Evolutionary conservation across 2,888 invertebrate genomes (phyloP).

Genomic region (Stictocephala bisonia): DNA sequence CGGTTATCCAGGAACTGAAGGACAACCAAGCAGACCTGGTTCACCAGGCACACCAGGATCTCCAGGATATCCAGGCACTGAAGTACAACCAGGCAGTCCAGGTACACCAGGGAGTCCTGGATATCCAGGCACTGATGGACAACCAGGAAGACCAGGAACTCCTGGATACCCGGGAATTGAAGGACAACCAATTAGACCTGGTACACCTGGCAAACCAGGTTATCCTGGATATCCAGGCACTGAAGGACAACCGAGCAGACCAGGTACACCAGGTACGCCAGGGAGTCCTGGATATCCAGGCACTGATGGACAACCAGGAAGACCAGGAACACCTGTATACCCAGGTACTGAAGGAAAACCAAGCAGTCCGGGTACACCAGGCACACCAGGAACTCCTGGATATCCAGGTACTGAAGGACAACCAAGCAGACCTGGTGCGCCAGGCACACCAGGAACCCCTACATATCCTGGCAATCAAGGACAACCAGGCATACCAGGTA

Average conservation of each 20-base stretch:
- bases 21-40: constrained; percentile 61
- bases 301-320: constrained; percentile 59
- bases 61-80: constrained; percentile 59
- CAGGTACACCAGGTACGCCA: constrained; percentile 54
- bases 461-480: constrained; percentile 56
- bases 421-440: constrained; percentile 58
- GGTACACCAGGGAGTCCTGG: constrained; percentile 65
- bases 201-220: constrained; percentile 52
- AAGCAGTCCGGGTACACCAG: constrained; percentile 53
- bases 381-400: constrained; percentile 57
- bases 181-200: constrained; percentile 52
- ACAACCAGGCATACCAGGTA: constrained; percentile 51
- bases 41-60: constrained; percentile 44
- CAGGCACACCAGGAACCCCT: constrained; percentile 63
- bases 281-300: constrained; percentile 57
- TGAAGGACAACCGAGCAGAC: constrained; percentile 61
- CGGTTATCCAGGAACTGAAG: constrained; percentile 42
- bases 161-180: constrained; percentile 61
- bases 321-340: constrained; percentile 29
- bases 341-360: constrained; percentile 42
- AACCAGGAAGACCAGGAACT: constrained; percentile 58
- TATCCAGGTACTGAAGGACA: constrained; percentile 53
- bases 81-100: constrained; percentile 54
- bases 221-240: constrained; percentile 50
- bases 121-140: constrained; percentile 57